phyloP scores from a whole-genome alignment of 2,797 vertebrate genomes.

The Mormyrops attenuatus region DNA sequence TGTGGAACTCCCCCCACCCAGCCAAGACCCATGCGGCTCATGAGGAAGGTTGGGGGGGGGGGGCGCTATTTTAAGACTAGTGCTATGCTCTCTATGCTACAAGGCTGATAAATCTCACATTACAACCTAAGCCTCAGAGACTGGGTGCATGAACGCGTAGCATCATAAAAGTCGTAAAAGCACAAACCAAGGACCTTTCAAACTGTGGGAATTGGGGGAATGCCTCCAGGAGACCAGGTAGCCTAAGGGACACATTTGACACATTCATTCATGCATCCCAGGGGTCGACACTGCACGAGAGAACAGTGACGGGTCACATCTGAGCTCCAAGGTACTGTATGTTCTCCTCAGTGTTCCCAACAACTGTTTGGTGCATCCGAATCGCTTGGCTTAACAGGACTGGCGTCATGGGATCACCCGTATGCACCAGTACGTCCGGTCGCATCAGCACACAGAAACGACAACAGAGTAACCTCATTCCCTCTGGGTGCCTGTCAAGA shows the following conservation, averaged over 20 bases:
- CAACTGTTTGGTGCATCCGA: not conserved
- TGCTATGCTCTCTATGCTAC: conserved; percentile 40
- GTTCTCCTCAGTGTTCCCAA: not conserved
- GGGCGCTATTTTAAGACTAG: conserved; percentile 54
- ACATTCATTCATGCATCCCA: not conserved
- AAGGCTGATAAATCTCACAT: conserved; percentile 33
- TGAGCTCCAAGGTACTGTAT: not conserved
- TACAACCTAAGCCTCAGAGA: conserved; percentile 32
- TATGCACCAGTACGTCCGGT: not conserved
- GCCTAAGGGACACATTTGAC: not conserved
- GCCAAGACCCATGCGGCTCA: not conserved
- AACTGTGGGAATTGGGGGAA: not conserved
- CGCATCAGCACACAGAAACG: not conserved
- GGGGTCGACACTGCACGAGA: not conserved
- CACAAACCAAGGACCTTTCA: not conserved
- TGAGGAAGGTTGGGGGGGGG: conserved; percentile 40
- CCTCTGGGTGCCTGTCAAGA: not conserved
- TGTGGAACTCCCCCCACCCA: not conserved
- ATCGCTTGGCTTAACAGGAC: not conserved
- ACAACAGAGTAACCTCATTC: not conserved
- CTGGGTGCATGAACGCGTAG: not conserved
- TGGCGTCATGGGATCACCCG: not conserved
- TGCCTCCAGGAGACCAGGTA: not conserved
- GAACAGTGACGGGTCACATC: not conserved
- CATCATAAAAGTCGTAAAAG: not conserved